These are phyloP conservation scores for Phrynosoma blainvillii DNA, from an alignment of 2,113 vertebrate genomes.

Conservation along the genomic window DNA sequence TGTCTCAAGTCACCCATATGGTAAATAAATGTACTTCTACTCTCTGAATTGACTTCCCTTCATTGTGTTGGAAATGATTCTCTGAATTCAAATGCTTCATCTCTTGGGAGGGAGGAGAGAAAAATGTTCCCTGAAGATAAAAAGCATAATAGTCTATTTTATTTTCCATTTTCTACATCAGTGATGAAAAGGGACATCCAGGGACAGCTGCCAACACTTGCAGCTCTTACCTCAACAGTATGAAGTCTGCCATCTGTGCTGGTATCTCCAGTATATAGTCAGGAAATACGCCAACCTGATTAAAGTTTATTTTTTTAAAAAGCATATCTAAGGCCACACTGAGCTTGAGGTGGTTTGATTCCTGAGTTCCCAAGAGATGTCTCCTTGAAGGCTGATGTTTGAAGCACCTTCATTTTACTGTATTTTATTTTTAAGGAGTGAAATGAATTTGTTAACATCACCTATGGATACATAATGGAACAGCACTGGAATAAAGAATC, in stretches of 20 bases:
- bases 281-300: neutral
- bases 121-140: constrained; percentile 53
- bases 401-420: constrained; percentile 11
- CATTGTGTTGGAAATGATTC: constrained; percentile 22
- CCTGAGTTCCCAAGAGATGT: neutral
- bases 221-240: constrained; percentile 28
- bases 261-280: constrained; percentile 1
- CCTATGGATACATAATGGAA: neutral
- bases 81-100: constrained; percentile 44
- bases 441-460: neutral
- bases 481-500: neutral
- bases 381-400: constrained; percentile 26
- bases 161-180: constrained; percentile 68
- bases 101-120: constrained; percentile 7
- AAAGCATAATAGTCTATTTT: constrained; percentile 59
- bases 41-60: constrained; percentile 46
- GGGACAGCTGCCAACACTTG: constrained; percentile 43
- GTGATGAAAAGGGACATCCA: constrained; percentile 57
- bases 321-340: constrained; percentile 21
- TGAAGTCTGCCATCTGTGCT: neutral
- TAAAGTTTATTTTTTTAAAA: constrained; percentile 33
- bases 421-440: neutral
- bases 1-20: constrained; percentile 30
- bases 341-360: constrained; percentile 18
- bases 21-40: constrained; percentile 53